Conservation (phyloP, 1,140 invertebrate species). For the Phenacoccus solenopsis region DNA sequence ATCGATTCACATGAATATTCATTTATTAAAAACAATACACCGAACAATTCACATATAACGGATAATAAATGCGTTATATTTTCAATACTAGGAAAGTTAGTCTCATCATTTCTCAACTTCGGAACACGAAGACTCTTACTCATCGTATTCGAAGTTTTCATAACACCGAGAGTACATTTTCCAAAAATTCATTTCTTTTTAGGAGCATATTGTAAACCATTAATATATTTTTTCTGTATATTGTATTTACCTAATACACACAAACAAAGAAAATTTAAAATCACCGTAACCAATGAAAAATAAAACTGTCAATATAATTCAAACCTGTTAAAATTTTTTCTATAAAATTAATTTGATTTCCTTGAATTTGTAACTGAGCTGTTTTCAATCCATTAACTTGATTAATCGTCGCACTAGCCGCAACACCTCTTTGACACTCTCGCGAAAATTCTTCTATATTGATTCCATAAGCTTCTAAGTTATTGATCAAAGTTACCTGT, state of each 20-base stretch:
- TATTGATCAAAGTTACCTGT: slow-evolving; percentile 74
- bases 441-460: slow-evolving; percentile 63
- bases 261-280: no score
- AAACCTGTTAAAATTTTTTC: slow-evolving; percentile 54
- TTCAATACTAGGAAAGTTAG: no score
- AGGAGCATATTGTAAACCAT: background rate
- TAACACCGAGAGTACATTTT: background rate
- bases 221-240: slow-evolving; percentile 4
- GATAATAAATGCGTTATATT: no score
- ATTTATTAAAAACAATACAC: no score
- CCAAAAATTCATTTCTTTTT: slow-evolving; percentile 6
- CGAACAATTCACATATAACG: no score
- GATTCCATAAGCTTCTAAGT: slow-evolving; percentile 74
- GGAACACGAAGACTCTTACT: no score
- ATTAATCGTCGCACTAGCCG: slow-evolving; percentile 72
- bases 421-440: slow-evolving; percentile 67
- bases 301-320: background rate
- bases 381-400: slow-evolving; percentile 56
- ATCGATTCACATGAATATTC: no score
- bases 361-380: slow-evolving; percentile 74
- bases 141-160: no score
- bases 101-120: no score
- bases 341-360: slow-evolving; percentile 74
- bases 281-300: background rate
- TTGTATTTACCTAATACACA: background rate